Percentiles rank a stretch among this genome's conserved stretches.
These are phyloP conservation scores for Chrysolina oricalcia DNA, from an alignment of 2,888 invertebrate genomes.

Conservation along the genomic window DNA sequence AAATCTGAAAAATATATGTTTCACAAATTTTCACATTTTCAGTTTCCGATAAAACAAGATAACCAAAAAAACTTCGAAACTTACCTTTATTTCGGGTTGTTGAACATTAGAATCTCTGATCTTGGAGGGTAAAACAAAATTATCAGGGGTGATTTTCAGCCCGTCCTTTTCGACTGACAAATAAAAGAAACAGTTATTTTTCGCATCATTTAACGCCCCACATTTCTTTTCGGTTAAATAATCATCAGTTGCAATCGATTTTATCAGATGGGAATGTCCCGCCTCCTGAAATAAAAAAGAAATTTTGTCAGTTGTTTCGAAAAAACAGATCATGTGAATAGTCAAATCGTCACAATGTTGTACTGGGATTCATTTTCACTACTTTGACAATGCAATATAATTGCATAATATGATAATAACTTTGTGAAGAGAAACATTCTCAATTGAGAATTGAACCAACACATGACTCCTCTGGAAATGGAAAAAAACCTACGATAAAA, in stretches of 20 bases:
- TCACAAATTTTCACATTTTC: background rate
- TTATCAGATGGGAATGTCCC: conserved; percentile 55
- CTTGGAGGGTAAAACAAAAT: conserved; percentile 79
- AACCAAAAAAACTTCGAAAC: background rate
- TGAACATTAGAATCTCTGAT: conserved; percentile 74
- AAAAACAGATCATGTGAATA: too few species aligned
- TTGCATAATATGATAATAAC: too few species aligned
- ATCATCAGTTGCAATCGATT: conserved; percentile 60
- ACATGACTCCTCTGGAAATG: too few species aligned
- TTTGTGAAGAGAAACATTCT: too few species aligned
- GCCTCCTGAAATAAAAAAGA: conserved; percentile 48
- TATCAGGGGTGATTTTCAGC: conserved; percentile 75
- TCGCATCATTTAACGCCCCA: conserved; percentile 62
- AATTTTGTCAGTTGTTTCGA: too few species aligned
- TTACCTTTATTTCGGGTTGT: conserved; percentile 76
- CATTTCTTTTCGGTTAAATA: conserved; percentile 65
- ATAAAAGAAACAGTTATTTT: conserved; percentile 70
- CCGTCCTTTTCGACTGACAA: conserved; percentile 73
- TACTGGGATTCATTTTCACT: too few species aligned
- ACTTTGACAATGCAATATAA: too few species aligned
- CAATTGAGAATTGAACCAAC: too few species aligned
- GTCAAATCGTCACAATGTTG: too few species aligned
- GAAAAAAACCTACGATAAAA: too few species aligned
- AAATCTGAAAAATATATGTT: conserved; percentile 55
- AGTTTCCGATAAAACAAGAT: background rate